A percentile compares a stretch with the other conserved stretches of the same genome.
phyloP scores from a whole-genome alignment of 2,113 vertebrate genomes.

The Lepisosteus osseus region DNA sequence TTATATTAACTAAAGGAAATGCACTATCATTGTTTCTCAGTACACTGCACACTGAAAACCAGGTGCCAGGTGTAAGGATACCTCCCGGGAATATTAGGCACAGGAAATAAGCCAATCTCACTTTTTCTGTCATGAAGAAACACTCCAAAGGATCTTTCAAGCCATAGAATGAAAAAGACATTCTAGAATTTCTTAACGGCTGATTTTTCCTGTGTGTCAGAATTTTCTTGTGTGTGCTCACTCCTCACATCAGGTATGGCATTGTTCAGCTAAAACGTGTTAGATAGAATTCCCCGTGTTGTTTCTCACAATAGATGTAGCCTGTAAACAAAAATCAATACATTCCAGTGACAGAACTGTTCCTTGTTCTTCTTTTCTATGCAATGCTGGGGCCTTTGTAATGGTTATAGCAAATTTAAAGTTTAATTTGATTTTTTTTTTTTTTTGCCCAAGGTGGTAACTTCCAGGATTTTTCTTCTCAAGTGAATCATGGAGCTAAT shows the following conservation, averaged over 20 bases:
- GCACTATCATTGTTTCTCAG: not conserved
- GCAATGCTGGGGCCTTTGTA: slow-evolving; percentile 11
- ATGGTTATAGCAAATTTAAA: slow-evolving; percentile 11
- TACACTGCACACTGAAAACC: not conserved
- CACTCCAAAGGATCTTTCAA: slow-evolving; percentile 14
- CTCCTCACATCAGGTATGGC: not conserved
- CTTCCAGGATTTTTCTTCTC: slow-evolving; percentile 11
- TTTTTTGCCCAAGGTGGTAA: slow-evolving; percentile 5
- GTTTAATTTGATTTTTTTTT: not conserved
- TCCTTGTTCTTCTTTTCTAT: not conserved
- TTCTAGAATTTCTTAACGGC: not conserved
- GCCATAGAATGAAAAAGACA: not conserved
- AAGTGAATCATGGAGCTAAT: slow-evolving; percentile 18
- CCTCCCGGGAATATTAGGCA: slow-evolving; percentile 5
- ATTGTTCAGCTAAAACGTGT: slow-evolving; percentile 9
- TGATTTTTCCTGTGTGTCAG: slow-evolving; percentile 8
- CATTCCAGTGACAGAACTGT: slow-evolving; percentile 2
- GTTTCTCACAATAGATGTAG: slow-evolving; percentile 7
- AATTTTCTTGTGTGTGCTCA: not conserved
- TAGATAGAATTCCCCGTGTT: slow-evolving; percentile 10
- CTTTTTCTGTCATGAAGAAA: not conserved
- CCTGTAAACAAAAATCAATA: slow-evolving; percentile 17
- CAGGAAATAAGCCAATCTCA: slow-evolving; percentile 7
- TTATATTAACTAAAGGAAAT: not conserved
- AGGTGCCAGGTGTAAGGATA: not conserved